phyloP scores from a whole-genome alignment of 2,888 invertebrate genomes.

The Micoletzkya japonica region DNA sequence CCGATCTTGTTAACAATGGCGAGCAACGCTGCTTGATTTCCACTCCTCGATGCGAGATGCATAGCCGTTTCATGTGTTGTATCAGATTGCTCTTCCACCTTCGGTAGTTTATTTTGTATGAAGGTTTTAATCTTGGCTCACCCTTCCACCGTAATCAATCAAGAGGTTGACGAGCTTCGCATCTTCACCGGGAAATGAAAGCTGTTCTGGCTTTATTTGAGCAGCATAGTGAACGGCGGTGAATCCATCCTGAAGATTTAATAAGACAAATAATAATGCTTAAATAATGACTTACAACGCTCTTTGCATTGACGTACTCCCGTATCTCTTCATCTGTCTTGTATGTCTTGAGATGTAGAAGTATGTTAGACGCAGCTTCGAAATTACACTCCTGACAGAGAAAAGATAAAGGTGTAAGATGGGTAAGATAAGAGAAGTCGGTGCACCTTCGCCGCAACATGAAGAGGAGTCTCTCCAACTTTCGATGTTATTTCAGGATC shows the following conservation, averaged over 20 bases:
- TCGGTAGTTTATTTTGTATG: background rate
- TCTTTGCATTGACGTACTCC: constrained; percentile 56
- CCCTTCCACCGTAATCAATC: constrained; percentile 87
- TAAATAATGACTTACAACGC: constrained; percentile 41
- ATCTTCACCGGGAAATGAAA: constrained; percentile 76
- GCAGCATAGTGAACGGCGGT: constrained; percentile 92
- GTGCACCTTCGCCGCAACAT: constrained; percentile 79
- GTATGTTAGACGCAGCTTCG: constrained; percentile 83
- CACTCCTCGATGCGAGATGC: constrained; percentile 90
- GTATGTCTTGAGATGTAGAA: constrained; percentile 73
- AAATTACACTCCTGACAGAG: constrained; percentile 69
- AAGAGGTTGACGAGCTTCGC: constrained; percentile 84
- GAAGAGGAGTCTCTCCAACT: constrained; percentile 87
- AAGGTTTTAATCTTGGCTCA: constrained; percentile 62
- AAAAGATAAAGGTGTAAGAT: too few species aligned
- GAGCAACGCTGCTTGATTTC: constrained; percentile 80
- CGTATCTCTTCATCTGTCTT: constrained; percentile 44
- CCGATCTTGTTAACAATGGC: constrained; percentile 75
- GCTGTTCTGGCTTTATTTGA: constrained; percentile 81
- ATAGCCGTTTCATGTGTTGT: constrained; percentile 89
- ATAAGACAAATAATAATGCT: background rate
- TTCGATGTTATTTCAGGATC: constrained; percentile 82
- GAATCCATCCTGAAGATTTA: constrained; percentile 79
- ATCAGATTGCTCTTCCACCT: constrained; percentile 49
- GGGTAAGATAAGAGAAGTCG: constrained; percentile 14